Base-by-base conservation (phyloP, 1,140 invertebrate genomes). In the Tetranychus cinnabarinus region DNA sequence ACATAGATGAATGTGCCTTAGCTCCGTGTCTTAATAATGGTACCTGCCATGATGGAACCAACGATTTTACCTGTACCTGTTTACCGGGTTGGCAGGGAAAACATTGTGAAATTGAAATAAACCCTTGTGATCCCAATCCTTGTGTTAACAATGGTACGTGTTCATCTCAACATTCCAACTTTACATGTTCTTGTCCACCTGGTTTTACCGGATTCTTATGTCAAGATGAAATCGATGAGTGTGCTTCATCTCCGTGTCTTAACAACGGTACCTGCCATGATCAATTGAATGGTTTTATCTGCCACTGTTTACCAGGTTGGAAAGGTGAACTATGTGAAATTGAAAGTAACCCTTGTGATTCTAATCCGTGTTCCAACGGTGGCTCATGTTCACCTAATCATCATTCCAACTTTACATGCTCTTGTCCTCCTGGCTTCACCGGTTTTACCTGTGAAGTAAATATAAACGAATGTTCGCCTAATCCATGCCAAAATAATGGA, bases 191-290 rank as follows among this genome's bases (percentile, higher is more conserved):
- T 50, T 62, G 63, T 58, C 42, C 59, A 0, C 79, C 83, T 62
- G 92, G 92, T 0, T 97, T 92, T 72, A 86, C 89, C 70, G 92
- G 92, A 12, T 76, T 81, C 31, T 85, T 91, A 68, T 97, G 91
- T 70, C 81, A 86, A 15, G 82, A 84, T 46, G 95, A 96, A 69
- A 92, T 87, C 1, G 88, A 93, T 68, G 88, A 92, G 66, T 93
- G 88, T 69, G 86, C 85, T 63, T 66, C 61, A 37, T 64, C 59
- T 45, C 87, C 88, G 0, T 95, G 89, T 66, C 79, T 82, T 62
- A 88, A 92, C 69, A 84, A 84, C 0, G 89, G 88, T 8, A 83
- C 82, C 4, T 93, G 89, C 71, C 88, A 91, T 15, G 58, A 69
- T 70, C 74, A 83, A 63, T 77, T 89, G 0, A 78, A 88, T 66